Evolutionary conservation across 2,888 invertebrate genomes (phyloP).

Genomic region (Platycnemis pennipes): DNA sequence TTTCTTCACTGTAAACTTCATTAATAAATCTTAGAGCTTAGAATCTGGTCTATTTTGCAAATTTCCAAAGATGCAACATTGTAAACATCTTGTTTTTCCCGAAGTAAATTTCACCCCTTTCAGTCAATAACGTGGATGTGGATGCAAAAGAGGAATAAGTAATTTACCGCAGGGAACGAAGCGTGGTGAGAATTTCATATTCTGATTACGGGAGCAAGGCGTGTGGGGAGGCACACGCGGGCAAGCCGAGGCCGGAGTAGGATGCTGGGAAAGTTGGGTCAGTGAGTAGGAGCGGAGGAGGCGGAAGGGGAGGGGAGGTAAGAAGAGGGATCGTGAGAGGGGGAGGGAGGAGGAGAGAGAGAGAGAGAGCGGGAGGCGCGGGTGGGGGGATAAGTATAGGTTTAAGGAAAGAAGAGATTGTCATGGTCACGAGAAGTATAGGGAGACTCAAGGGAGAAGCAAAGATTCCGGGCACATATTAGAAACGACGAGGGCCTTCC

Average conservation of each 20-base stretch:
- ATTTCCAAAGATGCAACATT: no score
- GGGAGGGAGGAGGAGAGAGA: neutral
- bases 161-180: neutral
- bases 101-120: no score
- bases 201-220: neutral
- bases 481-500: neutral
- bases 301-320: neutral
- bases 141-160: no score
- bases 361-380: neutral
- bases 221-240: neutral
- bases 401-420: conserved; percentile 14
- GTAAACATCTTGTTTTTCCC: no score
- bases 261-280: neutral
- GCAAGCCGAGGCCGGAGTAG: neutral
- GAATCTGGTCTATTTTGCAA: no score
- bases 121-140: no score
- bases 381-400: neutral
- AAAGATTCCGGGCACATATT: neutral
- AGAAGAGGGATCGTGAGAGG: neutral
- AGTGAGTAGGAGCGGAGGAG: neutral
- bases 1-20: no score
- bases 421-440: conserved; percentile 7
- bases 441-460: neutral
- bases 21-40: no score
- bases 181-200: neutral